phyloP scores from a whole-genome alignment of 1,140 invertebrate genomes.

The Epicauta chinensis region DNA sequence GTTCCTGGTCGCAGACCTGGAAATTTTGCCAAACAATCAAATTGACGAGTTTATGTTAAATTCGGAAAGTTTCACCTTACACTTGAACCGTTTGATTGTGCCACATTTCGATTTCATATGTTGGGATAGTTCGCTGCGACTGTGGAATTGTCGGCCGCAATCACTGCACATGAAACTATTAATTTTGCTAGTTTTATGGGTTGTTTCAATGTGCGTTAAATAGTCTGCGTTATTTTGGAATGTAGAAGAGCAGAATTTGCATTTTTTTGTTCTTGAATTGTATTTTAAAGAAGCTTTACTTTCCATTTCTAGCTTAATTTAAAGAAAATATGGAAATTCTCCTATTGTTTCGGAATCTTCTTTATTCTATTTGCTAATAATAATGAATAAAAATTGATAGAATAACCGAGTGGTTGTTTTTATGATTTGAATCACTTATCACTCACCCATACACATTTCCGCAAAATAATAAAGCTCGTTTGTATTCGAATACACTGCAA shows the following conservation, averaged over 20 bases:
- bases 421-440: no score
- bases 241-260: slow-evolving; percentile 15
- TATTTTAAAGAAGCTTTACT: no score
- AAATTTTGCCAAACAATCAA: neutral
- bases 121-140: slow-evolving; percentile 33
- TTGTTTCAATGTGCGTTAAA: slow-evolving; percentile 27
- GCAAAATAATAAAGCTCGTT: no score
- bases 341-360: no score
- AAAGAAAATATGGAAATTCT: no score
- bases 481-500: no score
- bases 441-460: no score
- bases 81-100: slow-evolving; percentile 32
- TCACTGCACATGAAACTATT: slow-evolving; percentile 35
- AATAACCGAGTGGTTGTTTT: no score
- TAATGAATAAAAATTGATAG: no score
- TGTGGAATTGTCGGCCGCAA: slow-evolving; percentile 41
- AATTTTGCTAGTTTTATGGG: slow-evolving; percentile 28
- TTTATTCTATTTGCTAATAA: no score
- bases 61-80: slow-evolving; percentile 19
- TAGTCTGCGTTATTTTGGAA: slow-evolving; percentile 26
- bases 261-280: no score
- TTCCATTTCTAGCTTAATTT: no score
- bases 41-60: neutral
- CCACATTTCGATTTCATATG: slow-evolving; percentile 41
- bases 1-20: slow-evolving; percentile 40